Evolutionary conservation across 2,888 invertebrate species (phyloP), one percentile per base, ranked within the genome.

Genomic region (Prostheceraeus crozeri): DNA sequence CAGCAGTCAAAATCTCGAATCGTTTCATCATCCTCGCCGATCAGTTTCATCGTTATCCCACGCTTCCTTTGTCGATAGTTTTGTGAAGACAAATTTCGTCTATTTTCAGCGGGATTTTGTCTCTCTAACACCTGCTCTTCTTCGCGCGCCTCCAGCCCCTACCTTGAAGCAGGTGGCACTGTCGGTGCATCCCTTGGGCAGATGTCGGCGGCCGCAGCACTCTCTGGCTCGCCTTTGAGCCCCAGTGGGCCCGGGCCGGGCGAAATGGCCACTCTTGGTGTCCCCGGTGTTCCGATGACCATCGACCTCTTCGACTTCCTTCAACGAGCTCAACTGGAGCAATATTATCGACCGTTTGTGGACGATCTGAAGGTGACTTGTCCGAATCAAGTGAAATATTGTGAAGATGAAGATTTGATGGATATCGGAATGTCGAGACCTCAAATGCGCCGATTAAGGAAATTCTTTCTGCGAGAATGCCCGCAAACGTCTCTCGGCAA

Each of bases 381-480:
- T 27, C 68, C 74, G 2, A 67, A 70, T 4, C 74, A 75, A 65
- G 79, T 94, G 48, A 93, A 93, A 78, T 94, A 89, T 81, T 91
- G 93, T 51, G 85, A 86, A 35, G 89, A 88, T 70, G 87, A 89
- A 69, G 96, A 98, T 77, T 80, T 96, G 63, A 80, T 82, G 57
- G 86, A 87, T 67, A 85, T 98, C 70, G 94, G 94, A 14, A 84
- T 93, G 81, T 87, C 89, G 14, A 86, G 86, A 70, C 93, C 94
- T 25, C 96, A 98, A 79, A 89, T 91, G 79, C 82, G 94, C 62
- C 82, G 94, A 60, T 83, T 94, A 65, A 86, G 89, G 71, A 93
- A 93, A 77, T 88, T 85, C 73, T 94, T 89, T 74, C 85, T 88
- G 62, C 90, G 88, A 76, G 87, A 89, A 76, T 90, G 85, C 73